phyloP scores from a whole-genome alignment of 2,888 invertebrate species.

The Trissonchulus sp. region DNA sequence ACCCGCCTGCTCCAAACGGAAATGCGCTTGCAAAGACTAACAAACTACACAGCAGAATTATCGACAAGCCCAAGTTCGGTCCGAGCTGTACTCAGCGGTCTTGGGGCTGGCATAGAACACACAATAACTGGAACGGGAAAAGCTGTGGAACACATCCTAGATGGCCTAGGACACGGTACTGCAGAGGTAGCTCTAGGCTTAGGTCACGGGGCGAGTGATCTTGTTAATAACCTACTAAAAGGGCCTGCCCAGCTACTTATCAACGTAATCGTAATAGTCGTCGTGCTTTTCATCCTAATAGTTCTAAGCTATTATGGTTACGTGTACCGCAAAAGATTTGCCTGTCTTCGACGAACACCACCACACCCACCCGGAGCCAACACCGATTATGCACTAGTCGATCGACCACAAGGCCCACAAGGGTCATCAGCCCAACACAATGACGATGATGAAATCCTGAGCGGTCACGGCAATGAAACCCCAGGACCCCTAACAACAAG shows the following conservation, averaged over 20 bases:
- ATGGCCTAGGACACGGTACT: neutral
- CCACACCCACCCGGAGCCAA: no score
- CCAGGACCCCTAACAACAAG: no score
- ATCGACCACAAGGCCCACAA: no score
- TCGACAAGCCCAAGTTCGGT: neutral
- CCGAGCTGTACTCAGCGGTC: neutral
- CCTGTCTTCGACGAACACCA: no score
- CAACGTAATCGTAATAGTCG: neutral
- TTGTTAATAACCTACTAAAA: neutral
- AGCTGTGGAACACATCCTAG: neutral
- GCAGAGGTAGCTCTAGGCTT: neutral
- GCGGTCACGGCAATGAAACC: no score
- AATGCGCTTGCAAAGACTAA: neutral
- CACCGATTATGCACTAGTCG: no score
- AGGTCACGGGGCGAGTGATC: neutral
- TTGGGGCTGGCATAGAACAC: neutral
- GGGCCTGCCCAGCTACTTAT: constrained; percentile 1
- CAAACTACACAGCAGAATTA: constrained; percentile 11
- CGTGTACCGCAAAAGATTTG: no score
- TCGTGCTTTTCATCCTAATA: neutral
- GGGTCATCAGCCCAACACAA: no score
- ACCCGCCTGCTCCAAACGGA: neutral
- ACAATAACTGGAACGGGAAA: neutral
- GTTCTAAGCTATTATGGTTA: neutral
- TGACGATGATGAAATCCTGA: no score